Base-by-base conservation (phyloP, 2,888 invertebrate species). In the Hoplodrina ambigua region DNA sequence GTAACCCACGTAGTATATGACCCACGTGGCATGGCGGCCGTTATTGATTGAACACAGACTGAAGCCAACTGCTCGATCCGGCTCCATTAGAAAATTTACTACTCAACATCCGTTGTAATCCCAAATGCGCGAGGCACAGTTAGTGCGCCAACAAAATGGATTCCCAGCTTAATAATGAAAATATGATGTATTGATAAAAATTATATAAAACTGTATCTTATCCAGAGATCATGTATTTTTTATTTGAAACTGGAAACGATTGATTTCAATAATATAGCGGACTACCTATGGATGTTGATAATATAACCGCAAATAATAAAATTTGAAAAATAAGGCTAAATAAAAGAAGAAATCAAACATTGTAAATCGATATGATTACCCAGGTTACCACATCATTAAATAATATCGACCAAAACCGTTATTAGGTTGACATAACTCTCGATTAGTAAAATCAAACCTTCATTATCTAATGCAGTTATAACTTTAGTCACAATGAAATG, bases 401-500 rank as follows among this genome's bases (percentile, higher is more conserved):
- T 49, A 37, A 73, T 67, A 72, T 67, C 50, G 70, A 84, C 93
- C 93, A 84, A 78, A 88, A 90, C 92, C 92, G 83, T 80, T 69
- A 85, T 85, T 86, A 88, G 79, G 78, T 82, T 79, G 79, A 81
- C 63, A 85, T 58, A 50, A 73, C 84, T 86, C 71, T 84, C 85
- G 86, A 85, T 83, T 85, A 85, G 84, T 85, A 81, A 60, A 71
- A 63, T 75, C 68, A 77, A 69, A 68, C 80, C 84, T 80, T 82
- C 77, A 81, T 72, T 70, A 81, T 80, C 83, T 88, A 90, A 87
- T 81, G 89, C 88, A 82, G 86, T 90, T 90, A 89, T 72, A 77
- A 81, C 78, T 90, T 94, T 94, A 94, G 93, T 94, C 89, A 94
- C 93, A 92, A 88, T 82, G 67, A 65, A 70, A 81, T 69, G 59